Conservation (phyloP, 2,888 invertebrate species). For the Nymphalis urticae region DNA sequence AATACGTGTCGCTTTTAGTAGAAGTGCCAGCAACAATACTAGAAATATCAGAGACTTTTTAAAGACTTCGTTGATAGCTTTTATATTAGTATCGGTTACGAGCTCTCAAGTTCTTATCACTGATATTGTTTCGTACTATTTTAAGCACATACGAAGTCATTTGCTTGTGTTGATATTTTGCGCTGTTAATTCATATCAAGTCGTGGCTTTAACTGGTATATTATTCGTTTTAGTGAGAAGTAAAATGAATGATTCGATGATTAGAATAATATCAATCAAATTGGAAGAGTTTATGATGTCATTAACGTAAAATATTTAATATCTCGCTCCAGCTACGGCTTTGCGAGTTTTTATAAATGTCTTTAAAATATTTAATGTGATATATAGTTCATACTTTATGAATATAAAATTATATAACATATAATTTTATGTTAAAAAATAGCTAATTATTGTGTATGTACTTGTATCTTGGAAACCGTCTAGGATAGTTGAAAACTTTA, state of each 20-base stretch:
- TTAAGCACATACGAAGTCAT: conserved; percentile 29
- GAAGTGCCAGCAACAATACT: conserved; percentile 30
- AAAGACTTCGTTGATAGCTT: conserved; percentile 50
- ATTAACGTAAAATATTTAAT: background rate
- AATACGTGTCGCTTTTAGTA: conserved; percentile 49
- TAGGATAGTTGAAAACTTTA: no score
- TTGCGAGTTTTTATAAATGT: background rate
- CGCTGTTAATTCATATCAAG: conserved; percentile 52
- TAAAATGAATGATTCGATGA: conserved; percentile 33
- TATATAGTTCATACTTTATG: no score
- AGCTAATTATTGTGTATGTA: no score
- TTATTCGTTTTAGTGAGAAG: conserved; percentile 41
- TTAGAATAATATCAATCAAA: conserved; percentile 32
- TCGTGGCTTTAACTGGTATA: conserved; percentile 45
- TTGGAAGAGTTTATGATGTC: conserved; percentile 17
- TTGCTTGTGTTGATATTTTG: conserved; percentile 43
- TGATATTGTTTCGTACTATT: conserved; percentile 48
- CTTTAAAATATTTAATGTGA: no score
- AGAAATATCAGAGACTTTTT: conserved; percentile 43
- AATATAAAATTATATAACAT: no score
- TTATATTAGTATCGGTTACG: conserved; percentile 54
- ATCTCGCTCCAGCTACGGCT: background rate
- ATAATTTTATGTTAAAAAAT: no score
- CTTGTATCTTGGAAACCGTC: no score
- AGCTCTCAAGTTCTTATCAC: conserved; percentile 59